These are phyloP conservation scores for Bambusicola thoracicus DNA, from an alignment of 2,113 vertebrate species.

Conservation along the genomic window DNA sequence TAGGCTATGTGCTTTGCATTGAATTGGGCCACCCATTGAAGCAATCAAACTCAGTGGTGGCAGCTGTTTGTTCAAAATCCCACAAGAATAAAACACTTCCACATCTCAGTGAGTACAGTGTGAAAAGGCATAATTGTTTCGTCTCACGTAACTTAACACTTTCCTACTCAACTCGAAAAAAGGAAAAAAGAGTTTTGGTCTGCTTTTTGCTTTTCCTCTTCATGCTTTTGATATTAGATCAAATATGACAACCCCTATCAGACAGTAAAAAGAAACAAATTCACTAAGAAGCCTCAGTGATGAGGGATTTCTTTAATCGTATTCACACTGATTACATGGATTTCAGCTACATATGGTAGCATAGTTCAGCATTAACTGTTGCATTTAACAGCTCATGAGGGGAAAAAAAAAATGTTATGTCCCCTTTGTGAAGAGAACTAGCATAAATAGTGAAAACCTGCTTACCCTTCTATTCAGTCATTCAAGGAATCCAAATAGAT, in stretches of 20 bases:
- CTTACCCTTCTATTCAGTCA: neutral
- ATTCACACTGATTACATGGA: slow-evolving; percentile 13
- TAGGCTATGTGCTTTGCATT: neutral
- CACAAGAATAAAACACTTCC: neutral
- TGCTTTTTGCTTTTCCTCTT: neutral
- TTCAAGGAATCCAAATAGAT: neutral
- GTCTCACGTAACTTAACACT: neutral
- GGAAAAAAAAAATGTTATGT: neutral
- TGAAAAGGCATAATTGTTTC: slow-evolving; percentile 33
- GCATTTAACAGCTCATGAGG: neutral
- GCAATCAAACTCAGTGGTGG: neutral
- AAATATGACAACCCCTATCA: slow-evolving; percentile 21
- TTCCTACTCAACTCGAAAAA: neutral
- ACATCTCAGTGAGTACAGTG: neutral
- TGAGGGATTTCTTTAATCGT: slow-evolving; percentile 38
- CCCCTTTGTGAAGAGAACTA: neutral
- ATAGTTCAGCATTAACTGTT: neutral
- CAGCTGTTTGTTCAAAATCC: neutral
- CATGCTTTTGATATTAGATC: slow-evolving; percentile 35
- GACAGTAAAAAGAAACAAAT: slow-evolving; percentile 37
- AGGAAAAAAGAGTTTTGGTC: neutral
- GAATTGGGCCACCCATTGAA: neutral
- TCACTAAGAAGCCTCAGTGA: slow-evolving; percentile 17
- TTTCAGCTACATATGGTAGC: neutral
- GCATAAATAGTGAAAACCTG: neutral